phyloP scores from a whole-genome alignment of 2,113 vertebrate genomes.

The Egretta garzetta region DNA sequence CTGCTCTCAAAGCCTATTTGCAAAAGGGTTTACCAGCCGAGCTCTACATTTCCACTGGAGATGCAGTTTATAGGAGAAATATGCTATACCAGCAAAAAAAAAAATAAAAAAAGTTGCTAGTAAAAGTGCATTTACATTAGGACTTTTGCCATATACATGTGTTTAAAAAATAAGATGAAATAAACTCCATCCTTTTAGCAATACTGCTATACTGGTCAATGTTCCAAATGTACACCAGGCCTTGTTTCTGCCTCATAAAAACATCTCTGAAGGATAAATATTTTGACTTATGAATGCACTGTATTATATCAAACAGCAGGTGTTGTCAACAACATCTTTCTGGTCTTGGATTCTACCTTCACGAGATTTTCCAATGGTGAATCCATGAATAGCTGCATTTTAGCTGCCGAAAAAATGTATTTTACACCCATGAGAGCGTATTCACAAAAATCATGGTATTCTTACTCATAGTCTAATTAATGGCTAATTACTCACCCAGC shows the following conservation, averaged over 20 bases:
- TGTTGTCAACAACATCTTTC: background rate
- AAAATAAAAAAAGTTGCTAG: background rate
- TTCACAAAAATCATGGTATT: background rate
- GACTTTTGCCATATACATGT: background rate
- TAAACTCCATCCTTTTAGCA: background rate
- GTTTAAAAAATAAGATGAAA: background rate
- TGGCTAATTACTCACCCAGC: background rate
- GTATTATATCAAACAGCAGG: background rate
- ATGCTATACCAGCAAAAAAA: background rate
- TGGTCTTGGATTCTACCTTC: background rate
- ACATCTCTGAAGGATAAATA: background rate
- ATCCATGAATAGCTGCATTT: background rate
- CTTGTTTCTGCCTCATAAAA: background rate
- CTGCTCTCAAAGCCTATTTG: background rate
- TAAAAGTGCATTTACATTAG: background rate
- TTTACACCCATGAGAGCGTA: rapidly evolving
- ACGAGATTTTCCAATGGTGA: background rate
- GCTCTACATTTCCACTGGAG: background rate
- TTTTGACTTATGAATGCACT: background rate
- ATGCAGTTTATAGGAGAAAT: background rate
- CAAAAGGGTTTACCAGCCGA: background rate
- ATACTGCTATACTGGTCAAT: background rate
- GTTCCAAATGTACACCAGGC: background rate
- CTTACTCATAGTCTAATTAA: background rate
- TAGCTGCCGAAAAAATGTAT: background rate